Evolutionary conservation across 2,888 invertebrate genomes (phyloP), one percentile per base, ranked within the genome.

Genomic region (Torymus tubicola): DNA sequence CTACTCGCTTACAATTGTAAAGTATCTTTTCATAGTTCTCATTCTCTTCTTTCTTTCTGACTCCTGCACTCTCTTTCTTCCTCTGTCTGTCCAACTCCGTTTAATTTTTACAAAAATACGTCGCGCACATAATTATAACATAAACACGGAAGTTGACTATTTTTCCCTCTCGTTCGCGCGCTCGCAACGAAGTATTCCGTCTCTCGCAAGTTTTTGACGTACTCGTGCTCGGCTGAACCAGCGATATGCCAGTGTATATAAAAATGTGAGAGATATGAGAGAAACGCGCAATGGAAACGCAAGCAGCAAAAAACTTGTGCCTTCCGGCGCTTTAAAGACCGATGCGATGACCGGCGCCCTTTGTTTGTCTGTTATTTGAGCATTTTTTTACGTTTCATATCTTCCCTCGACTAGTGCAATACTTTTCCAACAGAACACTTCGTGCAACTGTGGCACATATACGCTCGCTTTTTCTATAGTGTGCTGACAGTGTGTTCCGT

Each of bases 331-430:
- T 72, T 72, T 67, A 78, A 71, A 71, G 50, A 31, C 55, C 69
- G 69, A 50, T 42, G 55, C 57, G 21, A 42, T 42, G 42, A 57
- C 8, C 74, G 52, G 69, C 60, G 16, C 18, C 14, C 52, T 65
- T 58, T 57, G 61, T 80, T 80, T 70, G 65, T 65, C 61, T 64
- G 75, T 75, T 53, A 80, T 70, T 71, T 42, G 77, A 61, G 50
- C 52, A 21, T 70, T 81, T 74, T 42, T 71, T 76, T 71, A 60
- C 53, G 14, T 24, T 64, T 14, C 31, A 57, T n/a, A 58, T 53
- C 60, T 67, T 65, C 18, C 60, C 60, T 10, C n/a, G 18, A 24
- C 24, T 68, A 60, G 5, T 16, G 24, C 55, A 60, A 67, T 64
- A 64, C 64, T 80, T 80, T 53, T 58, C 55, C 64, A 14, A 52